Base-by-base conservation (phyloP, 2,888 invertebrate genomes). In the Mesopsocus fuscifrons region DNA sequence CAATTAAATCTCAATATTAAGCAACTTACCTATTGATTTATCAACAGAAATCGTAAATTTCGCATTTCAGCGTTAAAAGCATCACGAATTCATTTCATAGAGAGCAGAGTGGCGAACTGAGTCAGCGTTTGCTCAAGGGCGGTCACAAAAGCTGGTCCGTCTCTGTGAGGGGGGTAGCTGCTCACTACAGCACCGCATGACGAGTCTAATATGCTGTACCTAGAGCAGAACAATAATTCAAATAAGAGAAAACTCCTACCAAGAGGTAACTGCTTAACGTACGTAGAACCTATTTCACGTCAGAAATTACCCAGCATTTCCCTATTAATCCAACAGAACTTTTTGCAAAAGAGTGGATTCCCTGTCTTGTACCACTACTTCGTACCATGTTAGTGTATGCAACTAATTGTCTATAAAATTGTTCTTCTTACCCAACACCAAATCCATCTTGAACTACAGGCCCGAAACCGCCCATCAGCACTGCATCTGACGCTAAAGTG, bases 391-490 rank as follows among this genome's bases (percentile, higher is more conserved):
- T 26, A 26, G 11, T 26, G 11, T 11, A 26, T 26, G 26, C n/a
- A 26, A 9, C 26, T 26, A 26, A 9, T 26, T 6, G 6, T 9
- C 26, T 9, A 26, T 26, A 9, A 26, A 38, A 23, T 13, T 35
- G 21, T 23, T 21, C 16, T 16, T 66, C 70, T 68, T 72, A 95
- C 74, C 79, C 94, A 51, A 97, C 75, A 33, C 98, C 98, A 57
- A 81, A 81, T 3, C 97, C 97, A 65, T 97, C 78, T 42, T 67
- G 63, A 1, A 80, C 78, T 5, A 92, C 92, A 0, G 97, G 94
- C 1, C 91, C 95, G 65, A 98, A 98, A 1, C 87, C 88, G 20
- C 95, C 97, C 18, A 83, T 79, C 53, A 77, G 62, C 9, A 95
- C 77, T 43, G 79, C 77, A 1, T 87, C 81, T 40, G 91, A 84